These are phyloP conservation scores for Vanessa tameamea DNA, from an alignment of 1,140 invertebrate genomes.

Conservation along the genomic window DNA sequence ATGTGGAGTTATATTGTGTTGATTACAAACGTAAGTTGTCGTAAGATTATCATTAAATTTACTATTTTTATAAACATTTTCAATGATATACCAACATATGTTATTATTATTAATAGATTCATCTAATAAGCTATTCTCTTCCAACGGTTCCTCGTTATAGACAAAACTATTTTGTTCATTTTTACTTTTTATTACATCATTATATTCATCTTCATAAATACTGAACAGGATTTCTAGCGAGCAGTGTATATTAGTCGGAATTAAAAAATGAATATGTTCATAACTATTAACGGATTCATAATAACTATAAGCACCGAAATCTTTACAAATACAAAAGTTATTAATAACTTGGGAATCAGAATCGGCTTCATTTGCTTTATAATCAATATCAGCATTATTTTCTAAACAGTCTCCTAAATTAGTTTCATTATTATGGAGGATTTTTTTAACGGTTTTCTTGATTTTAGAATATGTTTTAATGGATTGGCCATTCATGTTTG, in stretches of 20 bases:
- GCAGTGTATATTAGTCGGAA: constrained; percentile 30
- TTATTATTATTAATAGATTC: constrained; percentile 14
- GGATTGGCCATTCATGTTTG: constrained; percentile 12
- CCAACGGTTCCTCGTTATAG: neutral
- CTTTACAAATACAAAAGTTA: constrained; percentile 62
- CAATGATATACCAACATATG: constrained; percentile 39
- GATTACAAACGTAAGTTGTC: neutral
- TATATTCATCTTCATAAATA: constrained; percentile 47
- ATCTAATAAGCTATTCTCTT: neutral
- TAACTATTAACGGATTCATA: constrained; percentile 44
- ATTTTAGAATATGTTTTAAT: constrained; percentile 44
- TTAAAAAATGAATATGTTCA: constrained; percentile 65
- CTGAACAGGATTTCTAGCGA: constrained; percentile 47
- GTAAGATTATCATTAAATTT: neutral
- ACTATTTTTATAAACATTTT: constrained; percentile 24
- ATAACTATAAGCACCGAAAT: constrained; percentile 57
- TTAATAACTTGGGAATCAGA: constrained; percentile 19
- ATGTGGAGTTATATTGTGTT: neutral
- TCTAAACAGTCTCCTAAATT: neutral
- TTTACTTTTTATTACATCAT: neutral
- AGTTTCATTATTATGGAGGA: neutral
- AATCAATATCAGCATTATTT: constrained; percentile 22
- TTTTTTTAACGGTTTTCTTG: constrained; percentile 20
- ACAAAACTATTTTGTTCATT: neutral
- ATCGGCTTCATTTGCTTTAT: constrained; percentile 27